Percentiles rank a stretch among this genome's conserved stretches.
Conservation (phyloP, 2,888 invertebrate genomes). For the Epinotia ramella region DNA sequence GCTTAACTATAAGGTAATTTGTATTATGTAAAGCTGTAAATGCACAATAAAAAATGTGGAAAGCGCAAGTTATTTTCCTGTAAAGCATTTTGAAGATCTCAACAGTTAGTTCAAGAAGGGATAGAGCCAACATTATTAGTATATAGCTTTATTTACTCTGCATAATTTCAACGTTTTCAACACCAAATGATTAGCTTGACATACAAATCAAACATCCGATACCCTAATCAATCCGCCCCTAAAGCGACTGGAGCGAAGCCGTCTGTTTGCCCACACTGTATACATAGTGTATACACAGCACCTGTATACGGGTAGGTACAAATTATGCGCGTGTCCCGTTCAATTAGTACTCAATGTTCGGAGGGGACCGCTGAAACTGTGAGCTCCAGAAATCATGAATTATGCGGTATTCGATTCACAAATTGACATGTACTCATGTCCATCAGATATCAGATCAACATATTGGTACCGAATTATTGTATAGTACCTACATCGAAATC, state of each 20-base stretch:
- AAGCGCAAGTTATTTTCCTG: too few species aligned
- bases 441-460: too few species aligned
- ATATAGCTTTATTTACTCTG: neutral
- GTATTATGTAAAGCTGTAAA: too few species aligned
- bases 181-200: constrained; percentile 1
- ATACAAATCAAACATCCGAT: constrained; percentile 22
- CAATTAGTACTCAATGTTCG: constrained; percentile 41
- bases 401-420: neutral
- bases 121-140: neutral
- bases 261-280: constrained; percentile 3
- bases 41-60: too few species aligned
- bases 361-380: constrained; percentile 36
- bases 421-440: neutral
- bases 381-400: constrained; percentile 12
- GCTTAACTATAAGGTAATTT: too few species aligned
- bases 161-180: neutral
- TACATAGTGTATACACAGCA: neutral
- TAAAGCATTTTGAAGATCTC: too few species aligned
- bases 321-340: constrained; percentile 41
- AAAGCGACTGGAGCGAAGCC: neutral
- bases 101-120: too few species aligned
- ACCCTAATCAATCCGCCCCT: constrained; percentile 32
- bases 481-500: too few species aligned
- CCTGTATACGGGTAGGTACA: constrained; percentile 18
- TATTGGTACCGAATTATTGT: too few species aligned